Conservation (phyloP, 2,113 vertebrate species). For the Ameiurus melas region DNA sequence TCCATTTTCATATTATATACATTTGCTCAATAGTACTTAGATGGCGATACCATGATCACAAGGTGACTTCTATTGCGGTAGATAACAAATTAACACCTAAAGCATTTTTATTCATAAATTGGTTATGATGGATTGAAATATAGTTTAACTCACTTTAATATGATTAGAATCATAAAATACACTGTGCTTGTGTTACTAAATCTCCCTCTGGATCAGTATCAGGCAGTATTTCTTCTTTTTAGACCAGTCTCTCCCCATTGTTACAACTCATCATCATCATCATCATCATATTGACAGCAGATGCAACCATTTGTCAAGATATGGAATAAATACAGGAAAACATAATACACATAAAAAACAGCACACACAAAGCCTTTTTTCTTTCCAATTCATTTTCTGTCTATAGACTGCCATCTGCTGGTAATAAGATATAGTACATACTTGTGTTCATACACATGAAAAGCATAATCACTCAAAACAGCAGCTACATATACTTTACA, state of each 20-base stretch:
- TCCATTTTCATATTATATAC: slow-evolving; percentile 1
- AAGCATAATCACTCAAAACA: background rate
- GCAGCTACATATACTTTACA: background rate
- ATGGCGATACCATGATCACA: background rate
- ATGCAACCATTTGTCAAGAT: background rate
- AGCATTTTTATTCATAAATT: background rate
- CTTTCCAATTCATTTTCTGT: slow-evolving; percentile 23
- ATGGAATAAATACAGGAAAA: slow-evolving; percentile 5
- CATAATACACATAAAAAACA: background rate
- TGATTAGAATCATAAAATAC: background rate
- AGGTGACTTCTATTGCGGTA: background rate
- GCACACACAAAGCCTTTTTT: background rate
- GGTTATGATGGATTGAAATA: background rate
- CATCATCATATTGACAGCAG: background rate
- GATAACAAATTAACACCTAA: background rate
- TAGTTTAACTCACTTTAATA: background rate
- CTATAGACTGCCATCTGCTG: slow-evolving; percentile 50
- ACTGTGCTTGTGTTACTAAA: background rate
- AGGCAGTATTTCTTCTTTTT: background rate
- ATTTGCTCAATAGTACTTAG: background rate
- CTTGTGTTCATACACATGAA: background rate
- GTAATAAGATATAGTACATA: slow-evolving; percentile 4
- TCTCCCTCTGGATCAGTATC: background rate
- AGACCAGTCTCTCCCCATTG: background rate
- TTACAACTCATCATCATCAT: background rate